Percentiles rank a stretch among this genome's conserved stretches.
These are phyloP conservation scores for Ochropleura plecta DNA, from an alignment of 2,888 invertebrate genomes.

Conservation along the genomic window DNA sequence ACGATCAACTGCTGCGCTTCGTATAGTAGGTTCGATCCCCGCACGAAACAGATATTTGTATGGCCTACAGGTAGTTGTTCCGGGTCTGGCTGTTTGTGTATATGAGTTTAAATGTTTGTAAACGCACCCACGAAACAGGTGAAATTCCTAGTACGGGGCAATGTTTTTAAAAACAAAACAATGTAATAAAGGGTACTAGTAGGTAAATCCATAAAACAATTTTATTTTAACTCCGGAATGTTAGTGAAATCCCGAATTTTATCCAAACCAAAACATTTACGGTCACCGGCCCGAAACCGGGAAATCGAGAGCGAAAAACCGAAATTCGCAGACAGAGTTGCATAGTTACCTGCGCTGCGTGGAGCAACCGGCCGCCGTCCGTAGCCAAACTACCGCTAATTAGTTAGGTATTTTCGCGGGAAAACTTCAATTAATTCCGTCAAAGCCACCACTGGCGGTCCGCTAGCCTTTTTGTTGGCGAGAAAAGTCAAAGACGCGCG, in stretches of 20 bases:
- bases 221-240: not conserved
- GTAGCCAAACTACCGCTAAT: conserved; percentile 77
- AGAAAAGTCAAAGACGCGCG: conserved; percentile 78
- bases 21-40: no score
- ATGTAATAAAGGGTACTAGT: not conserved
- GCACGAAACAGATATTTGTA: no score
- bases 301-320: conserved; percentile 63
- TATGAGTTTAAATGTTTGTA: no score
- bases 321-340: conserved; percentile 61
- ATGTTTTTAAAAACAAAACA: not conserved
- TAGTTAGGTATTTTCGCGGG: conserved; percentile 83
- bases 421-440: conserved; percentile 86
- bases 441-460: conserved; percentile 76
- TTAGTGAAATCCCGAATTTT: conserved; percentile 4
- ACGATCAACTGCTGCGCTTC: no score
- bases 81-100: no score
- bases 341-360: conserved; percentile 68
- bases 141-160: no score
- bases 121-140: no score
- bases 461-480: conserved; percentile 71
- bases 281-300: conserved; percentile 8
- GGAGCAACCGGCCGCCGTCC: conserved; percentile 60
- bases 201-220: conserved; percentile 2
- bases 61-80: no score
- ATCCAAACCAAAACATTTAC: conserved; percentile 17